Conservation (phyloP, 2,888 invertebrate species). For the Tholera decimalis region DNA sequence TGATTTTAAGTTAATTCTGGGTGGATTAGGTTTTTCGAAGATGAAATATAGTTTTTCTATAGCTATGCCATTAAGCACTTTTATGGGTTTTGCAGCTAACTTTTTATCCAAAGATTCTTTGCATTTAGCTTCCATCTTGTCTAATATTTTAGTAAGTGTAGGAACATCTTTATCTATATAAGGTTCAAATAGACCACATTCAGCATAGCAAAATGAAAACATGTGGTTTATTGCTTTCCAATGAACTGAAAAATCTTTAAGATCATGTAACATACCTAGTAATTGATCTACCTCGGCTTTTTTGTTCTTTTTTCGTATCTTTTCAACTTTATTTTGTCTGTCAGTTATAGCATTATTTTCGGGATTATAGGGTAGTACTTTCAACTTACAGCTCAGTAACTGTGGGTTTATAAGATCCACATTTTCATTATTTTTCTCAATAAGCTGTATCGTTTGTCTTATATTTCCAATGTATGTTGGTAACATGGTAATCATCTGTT, state of each 20-base stretch:
- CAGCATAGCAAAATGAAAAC: neutral
- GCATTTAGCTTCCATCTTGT: neutral
- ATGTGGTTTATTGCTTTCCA: slow-evolving; percentile 14
- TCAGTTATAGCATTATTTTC: neutral
- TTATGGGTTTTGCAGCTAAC: neutral
- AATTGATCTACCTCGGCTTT: neutral
- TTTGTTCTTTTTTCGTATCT: neutral
- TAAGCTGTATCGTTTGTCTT: neutral
- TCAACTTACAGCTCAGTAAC: neutral
- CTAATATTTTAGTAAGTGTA: neutral
- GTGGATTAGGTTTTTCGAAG: neutral
- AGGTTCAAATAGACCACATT: neutral
- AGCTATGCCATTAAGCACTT: neutral
- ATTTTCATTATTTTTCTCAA: slow-evolving; percentile 6
- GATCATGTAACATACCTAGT: neutral
- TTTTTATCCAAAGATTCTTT: neutral
- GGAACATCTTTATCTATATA: neutral
- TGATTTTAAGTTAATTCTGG: slow-evolving; percentile 6
- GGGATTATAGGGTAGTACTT: slow-evolving; percentile 4
- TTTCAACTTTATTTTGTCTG: neutral
- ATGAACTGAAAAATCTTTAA: neutral
- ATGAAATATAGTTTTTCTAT: slow-evolving; percentile 7
- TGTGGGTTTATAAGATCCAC: neutral
- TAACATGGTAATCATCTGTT: neutral
- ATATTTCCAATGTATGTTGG: slow-evolving; percentile 23